A percentile compares a stretch with the other conserved stretches of the same genome.
Conservation (phyloP, 2,113 vertebrate genomes). For the Oxyruncus cristatus region DNA sequence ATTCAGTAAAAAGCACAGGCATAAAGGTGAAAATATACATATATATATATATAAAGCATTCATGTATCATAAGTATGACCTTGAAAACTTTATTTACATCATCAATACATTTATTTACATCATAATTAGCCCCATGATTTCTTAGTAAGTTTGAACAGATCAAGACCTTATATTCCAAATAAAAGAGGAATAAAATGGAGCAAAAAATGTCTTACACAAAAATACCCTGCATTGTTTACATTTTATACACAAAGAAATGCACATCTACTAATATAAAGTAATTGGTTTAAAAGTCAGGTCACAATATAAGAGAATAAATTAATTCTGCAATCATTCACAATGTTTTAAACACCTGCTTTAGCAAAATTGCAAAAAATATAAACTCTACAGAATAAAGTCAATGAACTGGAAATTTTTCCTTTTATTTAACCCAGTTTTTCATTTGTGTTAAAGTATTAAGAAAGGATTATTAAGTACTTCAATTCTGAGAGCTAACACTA, state of each 20-base stretch:
- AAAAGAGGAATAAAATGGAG: neutral
- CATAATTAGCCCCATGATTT: neutral
- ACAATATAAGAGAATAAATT: neutral
- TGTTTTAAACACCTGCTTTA: neutral
- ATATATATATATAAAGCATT: neutral
- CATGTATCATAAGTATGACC: neutral
- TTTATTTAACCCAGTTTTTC: neutral
- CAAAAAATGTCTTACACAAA: neutral
- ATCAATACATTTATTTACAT: neutral
- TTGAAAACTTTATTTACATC: neutral
- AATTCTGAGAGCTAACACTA: neutral
- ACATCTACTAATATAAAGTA: neutral
- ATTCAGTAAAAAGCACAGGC: slow-evolving; percentile 5
- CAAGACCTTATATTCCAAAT: neutral
- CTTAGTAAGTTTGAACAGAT: neutral
- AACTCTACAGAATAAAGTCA: neutral
- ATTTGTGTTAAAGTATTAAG: neutral
- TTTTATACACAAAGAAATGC: neutral
- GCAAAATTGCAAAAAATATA: neutral
- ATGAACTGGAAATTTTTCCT: neutral
- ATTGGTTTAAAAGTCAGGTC: neutral
- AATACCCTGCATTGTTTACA: neutral
- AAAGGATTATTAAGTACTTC: neutral
- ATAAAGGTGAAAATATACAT: neutral
- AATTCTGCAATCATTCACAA: neutral